phyloP scores from a whole-genome alignment of 2,797 vertebrate genomes.

The Pangasius macronema region DNA sequence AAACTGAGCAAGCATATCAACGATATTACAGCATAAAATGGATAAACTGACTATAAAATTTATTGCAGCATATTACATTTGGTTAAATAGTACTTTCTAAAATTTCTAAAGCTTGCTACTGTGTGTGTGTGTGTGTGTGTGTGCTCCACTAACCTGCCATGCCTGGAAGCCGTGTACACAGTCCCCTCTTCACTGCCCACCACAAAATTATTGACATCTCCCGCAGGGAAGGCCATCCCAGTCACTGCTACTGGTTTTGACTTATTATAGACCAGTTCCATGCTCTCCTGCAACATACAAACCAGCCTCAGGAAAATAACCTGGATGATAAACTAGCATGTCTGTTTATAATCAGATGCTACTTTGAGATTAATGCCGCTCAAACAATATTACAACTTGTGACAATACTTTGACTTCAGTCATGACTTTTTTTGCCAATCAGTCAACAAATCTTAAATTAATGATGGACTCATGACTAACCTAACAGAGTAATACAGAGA shows the following conservation, averaged over 20 bases:
- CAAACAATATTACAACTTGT: background rate
- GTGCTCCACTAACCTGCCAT: slow-evolving; percentile 85
- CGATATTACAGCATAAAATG: background rate
- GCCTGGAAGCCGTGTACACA: slow-evolving; percentile 97
- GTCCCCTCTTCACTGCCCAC: slow-evolving; percentile 97
- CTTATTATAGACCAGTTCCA: slow-evolving; percentile 97
- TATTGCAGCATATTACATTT: background rate
- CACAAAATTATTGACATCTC: slow-evolving; percentile 98
- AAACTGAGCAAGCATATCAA: background rate
- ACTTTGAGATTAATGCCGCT: background rate
- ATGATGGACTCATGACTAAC: background rate
- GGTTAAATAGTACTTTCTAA: background rate
- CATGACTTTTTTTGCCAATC: background rate
- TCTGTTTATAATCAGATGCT: background rate
- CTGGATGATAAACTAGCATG: background rate
- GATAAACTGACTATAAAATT: background rate
- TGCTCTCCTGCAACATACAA: slow-evolving; percentile 85
- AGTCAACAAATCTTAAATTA: background rate
- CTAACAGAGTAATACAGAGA: background rate
- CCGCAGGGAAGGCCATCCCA: slow-evolving; percentile 95
- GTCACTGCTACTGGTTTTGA: slow-evolving; percentile 97
- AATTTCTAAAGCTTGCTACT: background rate
- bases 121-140: background rate
- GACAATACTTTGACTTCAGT: background rate
- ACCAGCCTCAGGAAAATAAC: background rate